These are phyloP conservation scores for Microcebus ravelobensis DNA, from an alignment of 2,113 vertebrate species.

Conservation along the genomic window DNA sequence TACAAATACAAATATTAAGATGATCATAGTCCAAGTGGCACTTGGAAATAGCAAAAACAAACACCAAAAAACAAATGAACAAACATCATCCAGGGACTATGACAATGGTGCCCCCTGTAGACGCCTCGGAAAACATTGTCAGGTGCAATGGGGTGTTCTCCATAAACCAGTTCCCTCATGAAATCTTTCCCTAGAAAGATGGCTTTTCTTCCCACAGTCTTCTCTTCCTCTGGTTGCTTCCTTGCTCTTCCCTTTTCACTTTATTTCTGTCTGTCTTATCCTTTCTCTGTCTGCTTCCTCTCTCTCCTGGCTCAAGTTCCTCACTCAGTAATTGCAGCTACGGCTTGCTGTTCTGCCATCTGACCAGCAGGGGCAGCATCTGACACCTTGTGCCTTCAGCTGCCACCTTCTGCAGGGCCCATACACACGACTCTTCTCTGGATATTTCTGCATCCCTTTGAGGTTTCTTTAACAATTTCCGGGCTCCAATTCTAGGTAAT, in stretches of 20 bases:
- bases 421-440: not conserved
- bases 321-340: not conserved
- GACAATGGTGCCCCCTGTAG: not conserved
- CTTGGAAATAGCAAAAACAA: not conserved
- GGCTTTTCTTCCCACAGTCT: not conserved
- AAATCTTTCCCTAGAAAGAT: not conserved
- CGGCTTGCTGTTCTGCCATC: not conserved
- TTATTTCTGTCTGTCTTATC: not conserved
- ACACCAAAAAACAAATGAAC: not conserved
- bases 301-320: not conserved
- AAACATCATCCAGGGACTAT: not conserved
- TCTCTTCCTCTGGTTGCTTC: not conserved
- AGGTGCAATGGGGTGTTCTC: not conserved
- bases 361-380: not conserved
- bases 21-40: not conserved
- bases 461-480: not conserved
- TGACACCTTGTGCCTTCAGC: not conserved
- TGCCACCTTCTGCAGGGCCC: not conserved
- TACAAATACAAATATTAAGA: not conserved
- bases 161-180: not conserved
- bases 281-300: not conserved
- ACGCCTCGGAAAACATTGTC: not conserved
- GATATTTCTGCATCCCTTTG: not conserved
- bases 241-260: not conserved
- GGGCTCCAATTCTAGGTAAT: not conserved